Percentiles rank a stretch among this genome's conserved stretches.
Conservation (phyloP, 1,140 invertebrate species). For the Euglossa dilemma region DNA sequence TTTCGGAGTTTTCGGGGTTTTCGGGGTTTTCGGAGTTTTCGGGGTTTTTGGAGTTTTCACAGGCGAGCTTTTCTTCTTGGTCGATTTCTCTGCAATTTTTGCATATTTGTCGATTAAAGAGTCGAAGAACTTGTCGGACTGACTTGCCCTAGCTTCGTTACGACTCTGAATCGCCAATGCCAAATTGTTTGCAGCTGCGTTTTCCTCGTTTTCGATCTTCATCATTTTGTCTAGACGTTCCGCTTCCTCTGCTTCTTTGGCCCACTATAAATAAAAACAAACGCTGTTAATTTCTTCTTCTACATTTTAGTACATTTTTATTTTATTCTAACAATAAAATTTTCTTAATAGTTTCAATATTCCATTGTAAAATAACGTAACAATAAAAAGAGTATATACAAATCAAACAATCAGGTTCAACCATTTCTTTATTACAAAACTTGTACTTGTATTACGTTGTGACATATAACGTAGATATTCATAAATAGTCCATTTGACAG, state of each 20-base stretch:
- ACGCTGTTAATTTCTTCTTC: not conserved
- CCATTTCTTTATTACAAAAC: no score
- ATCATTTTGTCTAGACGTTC: constrained; percentile 74
- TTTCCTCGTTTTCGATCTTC: constrained; percentile 76
- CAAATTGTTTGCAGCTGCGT: constrained; percentile 70
- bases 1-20: no score
- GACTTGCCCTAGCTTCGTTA: constrained; percentile 70
- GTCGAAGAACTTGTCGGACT: constrained; percentile 78
- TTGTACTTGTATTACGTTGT: no score
- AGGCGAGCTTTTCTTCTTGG: constrained; percentile 59
- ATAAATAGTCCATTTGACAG: no score
- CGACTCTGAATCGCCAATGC: constrained; percentile 76
- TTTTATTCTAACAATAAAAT: no score
- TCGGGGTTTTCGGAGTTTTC: no score
- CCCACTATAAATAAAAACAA: constrained; percentile 75
- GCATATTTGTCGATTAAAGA: constrained; percentile 79
- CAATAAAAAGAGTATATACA: no score
- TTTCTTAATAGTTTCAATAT: no score
- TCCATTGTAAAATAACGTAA: no score
- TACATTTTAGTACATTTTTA: no score
- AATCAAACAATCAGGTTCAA: no score
- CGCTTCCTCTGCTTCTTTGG: constrained; percentile 78
- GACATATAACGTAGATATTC: no score
- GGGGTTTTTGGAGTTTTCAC: constrained; percentile 44
- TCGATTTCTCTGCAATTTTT: constrained; percentile 71